Evolutionary conservation across 1,140 invertebrate species (phyloP), one percentile per base, ranked within the genome.

Genomic region (Drosophila athabasca): DNA sequence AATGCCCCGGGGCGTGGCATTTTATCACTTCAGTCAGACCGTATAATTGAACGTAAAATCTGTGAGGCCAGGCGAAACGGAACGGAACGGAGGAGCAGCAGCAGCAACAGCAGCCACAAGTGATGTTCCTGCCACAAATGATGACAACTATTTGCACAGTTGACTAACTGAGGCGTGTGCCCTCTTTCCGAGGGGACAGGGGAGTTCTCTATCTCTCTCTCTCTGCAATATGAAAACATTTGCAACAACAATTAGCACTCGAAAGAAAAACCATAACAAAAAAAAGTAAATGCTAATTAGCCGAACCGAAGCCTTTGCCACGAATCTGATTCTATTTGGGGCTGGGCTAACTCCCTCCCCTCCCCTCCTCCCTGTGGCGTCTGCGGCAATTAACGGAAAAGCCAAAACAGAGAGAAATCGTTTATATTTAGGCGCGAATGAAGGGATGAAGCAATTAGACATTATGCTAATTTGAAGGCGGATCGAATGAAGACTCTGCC

Each of bases 21-120:
- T 88, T 88, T 88, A 88, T 88, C 83, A 88, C 83, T 88, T 88
- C 79, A 83, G 67, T 76, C 83, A 88, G 83, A 88, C 83, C 83
- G 83, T 88, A 79, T 88, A 88, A 88, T 88, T 88, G 81, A 76
- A 88, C 84, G 83, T 83, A 79, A 88, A 88, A 88, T 87, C 83
- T 51, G 8, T 35, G 62, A 82, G 64, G 59, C 83, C 78, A 73
- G 68, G 76, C 80, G 67, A 26, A 48, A 62, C 72, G 67, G 35
- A 48, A 62, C 72, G 57, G 26, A 45, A 19, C 17, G 17, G 17
- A 19, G 17, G 17, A 19, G 17, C 17, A 19, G 17, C 17, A 19
- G 17, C n/a, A n/a, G n/a, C n/a, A n/a, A n/a, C n/a, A n/a, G n/a
- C n/a, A n/a, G n/a, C n/a, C n/a, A n/a, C n/a, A n/a, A n/a, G n/a